phyloP scores from a whole-genome alignment of 1,140 invertebrate species.

The Scaptomyza graminum region DNA sequence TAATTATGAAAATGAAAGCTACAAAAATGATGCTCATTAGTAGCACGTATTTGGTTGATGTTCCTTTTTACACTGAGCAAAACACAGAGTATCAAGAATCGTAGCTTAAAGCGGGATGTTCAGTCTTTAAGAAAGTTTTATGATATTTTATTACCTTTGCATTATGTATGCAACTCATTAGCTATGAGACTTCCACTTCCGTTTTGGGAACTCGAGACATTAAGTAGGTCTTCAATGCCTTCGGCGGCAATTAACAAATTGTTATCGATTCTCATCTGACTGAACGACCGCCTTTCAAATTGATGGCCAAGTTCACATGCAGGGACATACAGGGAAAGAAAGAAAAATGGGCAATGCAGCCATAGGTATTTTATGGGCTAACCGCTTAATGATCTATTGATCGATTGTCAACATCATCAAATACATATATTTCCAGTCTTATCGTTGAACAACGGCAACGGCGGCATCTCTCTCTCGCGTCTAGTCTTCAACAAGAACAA shows the following conservation, averaged over 20 bases:
- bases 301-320: conserved; percentile 56
- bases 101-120: not conserved
- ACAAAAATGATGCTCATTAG: conserved; percentile 44
- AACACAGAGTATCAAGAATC: not conserved
- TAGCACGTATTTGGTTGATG: conserved; percentile 35
- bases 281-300: conserved; percentile 71
- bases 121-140: not conserved
- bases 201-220: conserved; percentile 23
- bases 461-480: conserved; percentile 34
- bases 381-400: conserved; percentile 62
- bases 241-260: conserved; percentile 60
- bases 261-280: conserved; percentile 72
- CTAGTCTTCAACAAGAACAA: not conserved
- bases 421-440: conserved; percentile 71
- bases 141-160: conserved; percentile 22
- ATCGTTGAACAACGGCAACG: conserved; percentile 25
- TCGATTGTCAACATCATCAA: conserved; percentile 77
- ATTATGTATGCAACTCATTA: conserved; percentile 31
- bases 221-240: conserved; percentile 15
- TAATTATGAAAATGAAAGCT: conserved; percentile 71
- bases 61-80: conserved; percentile 15
- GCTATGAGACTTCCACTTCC: conserved; percentile 50
- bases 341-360: not conserved
- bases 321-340: conserved; percentile 20
- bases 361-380: conserved; percentile 61